Evolutionary conservation across 2,888 invertebrate species (phyloP).

Genomic region (Archips crataeganus): DNA sequence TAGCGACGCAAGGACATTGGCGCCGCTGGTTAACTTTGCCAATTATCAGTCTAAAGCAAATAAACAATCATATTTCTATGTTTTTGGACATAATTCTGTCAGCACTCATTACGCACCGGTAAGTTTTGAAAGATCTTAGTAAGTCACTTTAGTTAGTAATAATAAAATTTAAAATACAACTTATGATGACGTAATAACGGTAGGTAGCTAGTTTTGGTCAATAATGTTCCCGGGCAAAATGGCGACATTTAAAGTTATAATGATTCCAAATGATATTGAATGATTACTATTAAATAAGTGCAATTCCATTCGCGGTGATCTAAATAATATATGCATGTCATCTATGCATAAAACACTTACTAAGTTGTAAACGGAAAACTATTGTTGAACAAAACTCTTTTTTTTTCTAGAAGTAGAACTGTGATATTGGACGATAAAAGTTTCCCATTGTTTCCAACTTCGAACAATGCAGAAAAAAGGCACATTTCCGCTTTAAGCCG

Average conservation of each 20-base stretch:
- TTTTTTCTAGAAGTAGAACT: neutral
- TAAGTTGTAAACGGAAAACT: neutral
- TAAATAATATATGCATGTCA: too few species aligned
- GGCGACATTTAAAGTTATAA: too few species aligned
- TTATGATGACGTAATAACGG: neutral
- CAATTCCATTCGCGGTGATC: too few species aligned
- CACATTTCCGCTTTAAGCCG: neutral
- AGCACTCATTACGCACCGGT: conserved; percentile 92
- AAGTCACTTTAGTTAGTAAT: too few species aligned
- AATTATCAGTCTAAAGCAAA: conserved; percentile 91
- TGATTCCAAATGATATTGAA: too few species aligned
- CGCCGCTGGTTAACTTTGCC: conserved; percentile 92
- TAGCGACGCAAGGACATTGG: conserved; percentile 94
- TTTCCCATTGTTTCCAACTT: conserved; percentile 25
- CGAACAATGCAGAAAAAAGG: conserved; percentile 20
- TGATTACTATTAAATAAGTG: too few species aligned
- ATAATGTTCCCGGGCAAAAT: too few species aligned
- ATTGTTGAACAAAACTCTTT: neutral
- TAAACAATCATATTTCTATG: conserved; percentile 93
- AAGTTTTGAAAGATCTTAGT: conserved; percentile 65
- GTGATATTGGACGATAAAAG: conserved; percentile 21
- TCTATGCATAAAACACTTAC: too few species aligned
- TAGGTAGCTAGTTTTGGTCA: too few species aligned
- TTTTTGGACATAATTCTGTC: conserved; percentile 93
- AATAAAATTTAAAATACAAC: too few species aligned